Base-by-base conservation (phyloP, 2,888 invertebrate species). In the Tenthredo distinguenda region DNA sequence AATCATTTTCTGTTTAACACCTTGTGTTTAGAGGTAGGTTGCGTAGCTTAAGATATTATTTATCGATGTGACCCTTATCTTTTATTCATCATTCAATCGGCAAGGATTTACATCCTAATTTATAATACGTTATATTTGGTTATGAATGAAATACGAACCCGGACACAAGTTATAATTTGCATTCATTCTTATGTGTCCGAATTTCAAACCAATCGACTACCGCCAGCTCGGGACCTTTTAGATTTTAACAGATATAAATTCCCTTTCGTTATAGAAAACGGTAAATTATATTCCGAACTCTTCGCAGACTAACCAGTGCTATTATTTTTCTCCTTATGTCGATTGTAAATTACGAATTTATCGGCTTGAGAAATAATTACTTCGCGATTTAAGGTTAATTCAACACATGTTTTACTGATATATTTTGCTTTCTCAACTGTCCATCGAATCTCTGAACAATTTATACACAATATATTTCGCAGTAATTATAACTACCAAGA, bases 151-250 rank as follows among this genome's bases (percentile, higher is more conserved):
- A n/a, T 18, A 7, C 1, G 18, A 34, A 2, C 18, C 6, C 37
- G 18, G n/a, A 71, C 15, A 71, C 15, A 9, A n/a, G 9, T 37
- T 34, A 9, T 15, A 34, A 71, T 34, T 37, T 71, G 5, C 34
- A 21, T 21, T 74, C 1, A 47, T 74, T 43, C 21, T 74, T 18
- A 26, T 55, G 15, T 81, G 18, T 10, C 62, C 21, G 34, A 12
- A 31, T 1, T 37, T 81, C 83, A 68, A 83, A 86, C 93, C 92
- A 93, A 93, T 93, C 87, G 88, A 85, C 77, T 83, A 83, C 50
- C 91, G 93, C 92, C 93, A 93, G 93, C 92, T 93, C 47, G 91
- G 89, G 89, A 89, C 18, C 90, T 92, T 88, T 88, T 88, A 88
- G 89, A 40, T 89, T 92, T 92, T 92, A 91, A 92, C 91, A 91